These are phyloP conservation scores for Solea senegalensis DNA, from an alignment of 2,113 vertebrate species.

Conservation along the genomic window DNA sequence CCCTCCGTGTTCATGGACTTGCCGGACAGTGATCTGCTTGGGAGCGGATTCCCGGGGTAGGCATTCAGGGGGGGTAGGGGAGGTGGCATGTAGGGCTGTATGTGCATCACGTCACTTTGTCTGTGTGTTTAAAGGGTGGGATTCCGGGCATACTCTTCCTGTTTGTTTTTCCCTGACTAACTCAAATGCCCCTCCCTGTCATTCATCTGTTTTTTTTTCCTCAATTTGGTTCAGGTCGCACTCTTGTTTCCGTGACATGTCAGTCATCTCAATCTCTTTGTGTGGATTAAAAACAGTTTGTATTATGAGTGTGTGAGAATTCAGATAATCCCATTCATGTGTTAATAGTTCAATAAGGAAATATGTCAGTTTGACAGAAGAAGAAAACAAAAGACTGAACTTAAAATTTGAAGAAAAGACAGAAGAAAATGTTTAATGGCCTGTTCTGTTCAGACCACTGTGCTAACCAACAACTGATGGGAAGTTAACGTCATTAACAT, in stretches of 20 bases:
- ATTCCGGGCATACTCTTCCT: background rate
- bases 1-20: slow-evolving; percentile 87
- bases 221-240: background rate
- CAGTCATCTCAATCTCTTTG: background rate
- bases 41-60: slow-evolving; percentile 85
- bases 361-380: background rate
- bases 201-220: slow-evolving; percentile 8
- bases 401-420: slow-evolving; percentile 4
- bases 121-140: slow-evolving; percentile 43
- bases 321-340: background rate
- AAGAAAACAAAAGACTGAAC: background rate
- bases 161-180: background rate
- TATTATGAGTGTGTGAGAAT: background rate
- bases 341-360: background rate
- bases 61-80: slow-evolving; percentile 62
- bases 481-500: slow-evolving; percentile 28
- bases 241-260: background rate
- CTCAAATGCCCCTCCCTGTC: slow-evolving; percentile 18
- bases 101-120: slow-evolving; percentile 60
- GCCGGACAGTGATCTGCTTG: slow-evolving; percentile 86
- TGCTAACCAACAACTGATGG: slow-evolving; percentile 10
- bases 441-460: slow-evolving; percentile 11
- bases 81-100: slow-evolving; percentile 70
- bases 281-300: slow-evolving; percentile 4
- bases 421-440: background rate